These are phyloP conservation scores for Hemicordylus capensis DNA, from an alignment of 2,113 vertebrate genomes.

Conservation along the genomic window DNA sequence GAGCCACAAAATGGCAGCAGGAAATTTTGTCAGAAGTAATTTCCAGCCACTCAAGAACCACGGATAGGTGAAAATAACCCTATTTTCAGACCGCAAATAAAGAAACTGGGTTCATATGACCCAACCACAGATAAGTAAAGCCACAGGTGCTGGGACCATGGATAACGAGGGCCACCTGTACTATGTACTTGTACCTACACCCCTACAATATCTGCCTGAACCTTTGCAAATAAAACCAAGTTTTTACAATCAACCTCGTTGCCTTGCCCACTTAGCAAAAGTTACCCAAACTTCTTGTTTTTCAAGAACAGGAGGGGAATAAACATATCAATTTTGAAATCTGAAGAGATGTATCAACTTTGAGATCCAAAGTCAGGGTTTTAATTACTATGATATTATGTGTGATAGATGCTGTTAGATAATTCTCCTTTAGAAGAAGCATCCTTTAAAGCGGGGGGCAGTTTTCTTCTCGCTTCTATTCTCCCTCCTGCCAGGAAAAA, in stretches of 20 bases:
- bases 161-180: too few species aligned
- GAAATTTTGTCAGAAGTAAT: too few species aligned
- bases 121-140: too few species aligned
- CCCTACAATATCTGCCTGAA: not conserved
- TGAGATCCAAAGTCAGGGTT: not conserved
- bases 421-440: not conserved
- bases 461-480: not conserved
- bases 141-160: too few species aligned
- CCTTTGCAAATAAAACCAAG: too few species aligned
- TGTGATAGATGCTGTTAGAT: not conserved
- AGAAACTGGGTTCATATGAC: too few species aligned
- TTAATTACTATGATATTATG: not conserved
- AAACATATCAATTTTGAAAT: not conserved
- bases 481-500: not conserved
- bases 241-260: too few species aligned
- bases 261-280: not conserved
- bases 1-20: too few species aligned
- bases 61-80: too few species aligned
- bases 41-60: too few species aligned
- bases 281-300: not conserved
- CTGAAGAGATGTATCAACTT: too few species aligned
- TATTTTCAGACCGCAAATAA: too few species aligned
- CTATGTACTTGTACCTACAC: not conserved
- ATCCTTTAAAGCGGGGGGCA: not conserved
- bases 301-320: not conserved